Evolutionary conservation across 2,888 invertebrate species (phyloP), one percentile per base, ranked within the genome.

Genomic region (Heliconius ismenius): DNA sequence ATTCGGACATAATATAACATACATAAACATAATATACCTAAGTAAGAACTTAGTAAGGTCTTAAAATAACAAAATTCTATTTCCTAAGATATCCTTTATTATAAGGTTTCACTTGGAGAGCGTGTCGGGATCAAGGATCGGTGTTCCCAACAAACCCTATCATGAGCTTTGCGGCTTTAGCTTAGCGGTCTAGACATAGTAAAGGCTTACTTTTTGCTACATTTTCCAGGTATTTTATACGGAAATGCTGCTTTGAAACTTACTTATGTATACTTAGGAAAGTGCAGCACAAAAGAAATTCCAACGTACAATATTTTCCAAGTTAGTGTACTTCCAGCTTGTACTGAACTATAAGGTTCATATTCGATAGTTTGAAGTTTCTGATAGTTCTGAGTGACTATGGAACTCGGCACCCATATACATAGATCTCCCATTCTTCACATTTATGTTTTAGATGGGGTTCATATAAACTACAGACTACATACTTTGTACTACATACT

Each of bases 81-180:
- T 67, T 60, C n/a, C 39, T 60, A 67, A 73, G 67, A 60, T 54
- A n/a, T 60, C 60, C 18, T 76, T 63, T 32, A 76, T 68, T 73
- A 63, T 64, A 67, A 73, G 72, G 75, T 63, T 79, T 78, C 75
- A 69, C 69, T 78, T 62, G 58, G 65, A 43, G 49, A 67, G 75
- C 78, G 73, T 72, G 79, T 79, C 68, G 77, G 78, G 81, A 81
- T 81, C 79, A 81, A 77, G 74, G 77, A 78, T 79, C 77, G 73
- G 49, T 81, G 79, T 79, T 78, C 67, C 67, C 68, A 75, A 78
- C 76, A 79, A 83, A 79, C 79, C 78, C 73, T 80, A 75, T 80
- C 77, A 78, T 77, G 76, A 80, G 81, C 81, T 81, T 79, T 78
- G 79, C 77, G 79, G 81, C 77, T 83, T 82, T 80, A 77, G 76